Evolutionary conservation across 2,888 invertebrate species (phyloP).

Genomic region (Cepaea hortensis): DNA sequence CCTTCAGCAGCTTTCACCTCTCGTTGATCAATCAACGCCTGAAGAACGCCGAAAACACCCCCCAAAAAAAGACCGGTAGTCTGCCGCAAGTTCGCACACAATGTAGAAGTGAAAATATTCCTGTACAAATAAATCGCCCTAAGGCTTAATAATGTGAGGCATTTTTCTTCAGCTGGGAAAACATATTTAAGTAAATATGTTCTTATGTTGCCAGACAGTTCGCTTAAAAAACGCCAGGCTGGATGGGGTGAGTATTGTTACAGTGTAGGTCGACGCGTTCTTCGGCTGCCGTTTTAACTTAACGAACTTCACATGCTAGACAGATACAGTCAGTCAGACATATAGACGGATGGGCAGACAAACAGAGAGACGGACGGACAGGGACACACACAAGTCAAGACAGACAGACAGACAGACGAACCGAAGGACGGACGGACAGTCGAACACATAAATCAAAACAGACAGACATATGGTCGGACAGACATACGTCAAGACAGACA

Average conservation of each 20-base stretch:
- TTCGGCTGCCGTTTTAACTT: too few species aligned
- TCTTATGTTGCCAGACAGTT: too few species aligned
- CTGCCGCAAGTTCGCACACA: background rate
- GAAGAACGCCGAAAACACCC: background rate
- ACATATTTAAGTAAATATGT: too few species aligned
- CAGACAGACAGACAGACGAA: background rate
- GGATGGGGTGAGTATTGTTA: too few species aligned
- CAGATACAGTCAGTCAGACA: constrained; percentile 20
- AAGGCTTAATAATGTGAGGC: background rate
- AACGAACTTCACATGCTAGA: background rate
- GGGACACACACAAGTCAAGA: background rate
- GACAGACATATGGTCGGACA: constrained; percentile 15
- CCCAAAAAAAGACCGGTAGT: background rate
- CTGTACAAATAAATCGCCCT: background rate
- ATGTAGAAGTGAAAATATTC: background rate
- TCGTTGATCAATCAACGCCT: constrained; percentile 7
- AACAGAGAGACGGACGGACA: background rate
- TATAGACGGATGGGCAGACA: constrained; percentile 11
- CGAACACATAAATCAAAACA: background rate
- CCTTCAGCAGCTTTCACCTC: background rate
- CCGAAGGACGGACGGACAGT: background rate
- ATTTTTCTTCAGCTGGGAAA: too few species aligned
- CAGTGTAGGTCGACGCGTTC: too few species aligned
- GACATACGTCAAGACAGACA: background rate
- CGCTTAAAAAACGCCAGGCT: too few species aligned